Conservation (phyloP, 2,113 vertebrate genomes). For the Aegypius monachus region DNA sequence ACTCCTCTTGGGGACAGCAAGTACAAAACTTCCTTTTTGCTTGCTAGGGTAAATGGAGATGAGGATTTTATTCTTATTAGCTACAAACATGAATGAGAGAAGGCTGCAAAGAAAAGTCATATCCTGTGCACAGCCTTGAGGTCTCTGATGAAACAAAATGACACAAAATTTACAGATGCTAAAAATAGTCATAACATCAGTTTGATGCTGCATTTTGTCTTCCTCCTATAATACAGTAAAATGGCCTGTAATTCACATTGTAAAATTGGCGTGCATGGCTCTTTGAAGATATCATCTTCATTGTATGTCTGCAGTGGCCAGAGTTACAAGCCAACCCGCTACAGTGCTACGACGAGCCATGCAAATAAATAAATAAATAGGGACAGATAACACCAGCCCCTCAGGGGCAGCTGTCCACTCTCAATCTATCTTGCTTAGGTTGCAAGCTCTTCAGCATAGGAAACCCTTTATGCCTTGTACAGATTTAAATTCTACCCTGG, state of each 20-base stretch:
- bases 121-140: neutral
- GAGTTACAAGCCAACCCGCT: constrained; percentile 2
- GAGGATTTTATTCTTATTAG: neutral
- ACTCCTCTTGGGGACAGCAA: neutral
- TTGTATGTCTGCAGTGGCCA: neutral
- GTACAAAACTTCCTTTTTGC: neutral
- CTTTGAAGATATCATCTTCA: constrained; percentile 23
- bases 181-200: constrained; percentile 31
- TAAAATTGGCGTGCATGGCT: constrained; percentile 1
- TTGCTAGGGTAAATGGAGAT: neutral
- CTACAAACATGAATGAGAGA: neutral
- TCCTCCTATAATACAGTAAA: constrained; percentile 24
- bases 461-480: neutral
- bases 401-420: neutral
- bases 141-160: constrained; percentile 54
- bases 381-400: neutral
- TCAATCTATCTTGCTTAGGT: neutral
- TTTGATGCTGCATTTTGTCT: constrained; percentile 49
- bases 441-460: neutral
- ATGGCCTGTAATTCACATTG: constrained; percentile 31
- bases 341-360: neutral
- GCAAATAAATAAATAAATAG: neutral
- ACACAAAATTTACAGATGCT: constrained; percentile 41
- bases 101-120: neutral
- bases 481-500: neutral